These are phyloP conservation scores for Micrastur ruficollis DNA, from an alignment of 2,797 vertebrate genomes.

Conservation along the genomic window DNA sequence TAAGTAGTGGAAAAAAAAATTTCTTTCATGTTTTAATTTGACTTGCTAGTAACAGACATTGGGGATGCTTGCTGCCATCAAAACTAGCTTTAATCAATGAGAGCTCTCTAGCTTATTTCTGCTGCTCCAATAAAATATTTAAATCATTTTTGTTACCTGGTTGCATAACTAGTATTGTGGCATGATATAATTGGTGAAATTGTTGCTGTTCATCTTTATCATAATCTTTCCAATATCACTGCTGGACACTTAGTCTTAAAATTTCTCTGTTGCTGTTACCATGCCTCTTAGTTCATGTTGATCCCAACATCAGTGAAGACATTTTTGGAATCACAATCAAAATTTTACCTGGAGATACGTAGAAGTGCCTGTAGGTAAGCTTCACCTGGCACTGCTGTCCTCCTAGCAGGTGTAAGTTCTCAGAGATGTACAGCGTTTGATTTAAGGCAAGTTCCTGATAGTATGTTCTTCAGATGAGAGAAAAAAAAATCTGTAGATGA, in stretches of 20 bases:
- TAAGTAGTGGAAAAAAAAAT: background rate
- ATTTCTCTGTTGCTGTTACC: constrained; percentile 17
- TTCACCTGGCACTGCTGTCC: background rate
- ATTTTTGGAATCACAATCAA: background rate
- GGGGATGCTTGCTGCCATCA: background rate
- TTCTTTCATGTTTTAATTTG: background rate
- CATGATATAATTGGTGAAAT: background rate
- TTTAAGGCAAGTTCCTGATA: background rate
- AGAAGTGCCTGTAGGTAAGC: background rate
- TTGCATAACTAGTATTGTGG: background rate
- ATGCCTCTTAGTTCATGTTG: constrained; percentile 1
- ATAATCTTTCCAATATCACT: background rate
- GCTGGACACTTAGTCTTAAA: background rate
- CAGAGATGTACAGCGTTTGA: background rate
- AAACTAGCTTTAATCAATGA: background rate
- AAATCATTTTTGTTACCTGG: background rate
- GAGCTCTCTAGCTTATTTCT: background rate
- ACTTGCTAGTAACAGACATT: background rate
- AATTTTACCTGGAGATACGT: background rate
- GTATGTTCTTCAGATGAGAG: background rate
- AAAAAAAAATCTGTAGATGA: background rate
- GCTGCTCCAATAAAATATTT: background rate
- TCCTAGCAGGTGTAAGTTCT: background rate
- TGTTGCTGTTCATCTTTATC: background rate
- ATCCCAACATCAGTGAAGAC: background rate